These are phyloP conservation scores for Oligia strigilis DNA, from an alignment of 2,888 invertebrate genomes.

Conservation along the genomic window DNA sequence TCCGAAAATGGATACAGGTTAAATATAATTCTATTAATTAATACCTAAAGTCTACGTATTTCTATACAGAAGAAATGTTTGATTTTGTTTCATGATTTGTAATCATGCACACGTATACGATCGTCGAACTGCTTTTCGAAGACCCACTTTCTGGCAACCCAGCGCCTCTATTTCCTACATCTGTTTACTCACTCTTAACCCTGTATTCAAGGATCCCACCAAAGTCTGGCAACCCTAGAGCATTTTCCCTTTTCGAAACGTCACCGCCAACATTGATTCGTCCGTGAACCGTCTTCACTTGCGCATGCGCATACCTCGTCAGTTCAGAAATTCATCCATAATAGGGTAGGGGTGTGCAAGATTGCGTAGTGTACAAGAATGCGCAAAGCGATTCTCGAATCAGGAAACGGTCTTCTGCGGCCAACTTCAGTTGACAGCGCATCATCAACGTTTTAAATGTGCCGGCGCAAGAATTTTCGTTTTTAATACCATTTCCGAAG, in stretches of 20 bases:
- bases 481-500: too few relatives aligned
- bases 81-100: slow-evolving; percentile 87
- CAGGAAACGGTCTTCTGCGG: too few relatives aligned
- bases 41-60: slow-evolving; percentile 87
- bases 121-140: slow-evolving; percentile 88
- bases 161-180: slow-evolving; percentile 76
- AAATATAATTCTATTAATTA: slow-evolving; percentile 90
- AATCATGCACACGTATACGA: slow-evolving; percentile 90
- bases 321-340: slow-evolving; percentile 68
- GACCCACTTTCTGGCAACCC: slow-evolving; percentile 83
- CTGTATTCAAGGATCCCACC: slow-evolving; percentile 81
- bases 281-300: slow-evolving; percentile 67
- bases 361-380: too few relatives aligned
- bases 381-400: too few relatives aligned
- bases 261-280: slow-evolving; percentile 70
- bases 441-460: too few relatives aligned
- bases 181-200: slow-evolving; percentile 80
- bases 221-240: slow-evolving; percentile 72
- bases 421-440: too few relatives aligned
- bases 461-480: too few relatives aligned
- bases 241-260: slow-evolving; percentile 73
- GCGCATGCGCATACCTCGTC: slow-evolving; percentile 65
- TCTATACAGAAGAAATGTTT: slow-evolving; percentile 89
- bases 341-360: too few relatives aligned
- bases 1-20: slow-evolving; percentile 90